Base-by-base conservation (phyloP, 2,797 vertebrate species). In the Bradypodion ventrale region DNA sequence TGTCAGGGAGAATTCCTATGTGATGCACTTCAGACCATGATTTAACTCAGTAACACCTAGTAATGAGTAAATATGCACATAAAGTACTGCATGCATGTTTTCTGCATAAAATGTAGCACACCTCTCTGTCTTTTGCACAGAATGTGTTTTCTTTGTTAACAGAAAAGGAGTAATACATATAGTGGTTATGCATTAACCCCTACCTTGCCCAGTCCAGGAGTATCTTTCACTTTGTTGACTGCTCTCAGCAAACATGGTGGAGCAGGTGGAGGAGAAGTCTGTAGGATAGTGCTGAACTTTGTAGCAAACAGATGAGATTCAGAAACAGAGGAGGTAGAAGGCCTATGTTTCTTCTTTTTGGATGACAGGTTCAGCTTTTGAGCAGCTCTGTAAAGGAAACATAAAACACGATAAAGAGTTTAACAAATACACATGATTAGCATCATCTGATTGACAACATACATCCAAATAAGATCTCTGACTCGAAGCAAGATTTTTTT, bases 161-260 rank as follows among this genome's bases (percentile, higher is more conserved):
- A 66, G 35, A 78, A 89, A 88, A 69, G 1, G 65, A 72, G 29
- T 21, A 5, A 80, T 19, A 25, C 16, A n/a, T 49, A 42, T 19
- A 44, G 21, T 44, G 27, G n/a, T 46, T 37, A 2, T 81, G 29
- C 10, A 0, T 10, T 46, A 83, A 80, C 0, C 32, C 92, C 93
- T 97, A 99, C 98, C 98, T 99, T 99, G 93, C 98, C 98, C 74
- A 99, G 93, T 66, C 98, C 98, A 0, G 98, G 98, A 1, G 96
- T 99, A 90, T 99, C 98, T 96, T 99, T 99, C 93, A 99, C 97
- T 95, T 99, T 99, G 95, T 96, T 98, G 91, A 98, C 97, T 1
- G 98, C 98, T 40, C 98, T 96, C 80, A 99, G 95, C 80, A 99
- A 96, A 89, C 98, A 99, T 83, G 98, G 98, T 0, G 98, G 98